phyloP scores from a whole-genome alignment of 2,888 invertebrate genomes.

The Xanthia icteritia region DNA sequence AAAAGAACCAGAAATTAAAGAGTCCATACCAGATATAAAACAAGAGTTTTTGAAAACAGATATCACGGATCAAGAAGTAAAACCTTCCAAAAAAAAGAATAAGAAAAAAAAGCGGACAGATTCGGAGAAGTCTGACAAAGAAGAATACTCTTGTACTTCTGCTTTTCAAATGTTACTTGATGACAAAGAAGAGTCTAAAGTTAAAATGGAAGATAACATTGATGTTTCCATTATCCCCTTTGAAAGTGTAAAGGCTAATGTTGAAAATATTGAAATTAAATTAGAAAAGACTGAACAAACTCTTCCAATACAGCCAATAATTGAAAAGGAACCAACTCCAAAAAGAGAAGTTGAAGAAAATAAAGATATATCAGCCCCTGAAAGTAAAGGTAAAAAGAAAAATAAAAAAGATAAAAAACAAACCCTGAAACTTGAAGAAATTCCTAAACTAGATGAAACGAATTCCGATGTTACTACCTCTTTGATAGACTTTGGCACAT shows the following conservation, averaged over 20 bases:
- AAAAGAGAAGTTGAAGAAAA: conserved; percentile 27
- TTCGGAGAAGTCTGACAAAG: conserved; percentile 82
- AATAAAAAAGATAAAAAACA: conserved; percentile 71
- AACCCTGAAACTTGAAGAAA: conserved; percentile 47
- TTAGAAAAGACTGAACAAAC: conserved; percentile 18
- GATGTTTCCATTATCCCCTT: conserved; percentile 15
- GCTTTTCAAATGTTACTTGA: conserved; percentile 79
- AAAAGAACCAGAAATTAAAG: conserved; percentile 41
- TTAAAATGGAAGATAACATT: conserved; percentile 39
- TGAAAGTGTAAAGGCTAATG: conserved; percentile 27
- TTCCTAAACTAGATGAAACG: conserved; percentile 17
- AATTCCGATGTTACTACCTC: conserved; percentile 19
- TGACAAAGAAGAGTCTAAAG: conserved; percentile 63
- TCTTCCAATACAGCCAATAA: conserved; percentile 1
- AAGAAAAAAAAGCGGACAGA: conserved; percentile 85
- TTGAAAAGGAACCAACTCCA: conserved; percentile 34
- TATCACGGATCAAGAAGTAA: conserved; percentile 70
- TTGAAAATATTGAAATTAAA: conserved; percentile 29
- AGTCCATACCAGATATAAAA: conserved; percentile 17
- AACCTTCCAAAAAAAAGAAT: conserved; percentile 80
- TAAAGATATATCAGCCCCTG: conserved; percentile 35
- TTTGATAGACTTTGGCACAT: conserved; percentile 16
- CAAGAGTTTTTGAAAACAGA: conserved; percentile 55
- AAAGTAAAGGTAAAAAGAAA: conserved; percentile 68
- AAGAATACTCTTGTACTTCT: conserved; percentile 77